Conservation (phyloP, 2,888 invertebrate species). For the Drosophila monieri region DNA sequence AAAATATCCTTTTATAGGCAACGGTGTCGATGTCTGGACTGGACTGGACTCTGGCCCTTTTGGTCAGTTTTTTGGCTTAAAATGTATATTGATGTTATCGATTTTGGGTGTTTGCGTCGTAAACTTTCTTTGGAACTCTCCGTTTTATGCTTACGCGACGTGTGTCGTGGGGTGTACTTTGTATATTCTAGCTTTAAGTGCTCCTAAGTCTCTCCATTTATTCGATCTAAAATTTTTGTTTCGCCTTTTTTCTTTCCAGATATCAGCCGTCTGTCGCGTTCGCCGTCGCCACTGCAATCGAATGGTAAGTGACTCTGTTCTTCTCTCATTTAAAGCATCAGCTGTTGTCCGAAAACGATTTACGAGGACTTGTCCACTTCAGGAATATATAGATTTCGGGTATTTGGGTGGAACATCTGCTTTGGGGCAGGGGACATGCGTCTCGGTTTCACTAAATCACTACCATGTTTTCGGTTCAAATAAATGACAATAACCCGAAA, state of each 20-base stretch:
- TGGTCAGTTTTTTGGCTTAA: conserved; percentile 59
- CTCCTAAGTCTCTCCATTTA: conserved; percentile 23
- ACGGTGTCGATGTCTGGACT: conserved; percentile 61
- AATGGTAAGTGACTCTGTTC: conserved; percentile 86
- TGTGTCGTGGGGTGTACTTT: conserved; percentile 31
- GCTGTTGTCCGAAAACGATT: conserved; percentile 77
- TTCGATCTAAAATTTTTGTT: conserved; percentile 25
- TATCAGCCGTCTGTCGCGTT: conserved; percentile 88
- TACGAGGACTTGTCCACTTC: conserved; percentile 81
- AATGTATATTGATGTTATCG: conserved; percentile 65
- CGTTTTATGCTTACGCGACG: conserved; percentile 42
- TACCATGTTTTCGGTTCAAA: conserved; percentile 48
- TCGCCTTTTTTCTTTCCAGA: conserved; percentile 67
- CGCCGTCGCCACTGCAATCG: conserved; percentile 91
- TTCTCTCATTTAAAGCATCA: conserved; percentile 53
- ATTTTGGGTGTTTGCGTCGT: conserved; percentile 31
- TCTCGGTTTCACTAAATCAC: conserved; percentile 76
- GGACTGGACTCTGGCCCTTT: conserved; percentile 27
- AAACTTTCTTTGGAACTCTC: conserved; percentile 20
- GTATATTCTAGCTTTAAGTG: conserved; percentile 28
- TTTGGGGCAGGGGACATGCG: conserved; percentile 38
- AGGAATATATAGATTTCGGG: conserved; percentile 12
- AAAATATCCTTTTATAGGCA: conserved; percentile 76
- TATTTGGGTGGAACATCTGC: conserved; percentile 70
- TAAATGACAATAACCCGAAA: conserved; percentile 52